Conservation (phyloP, 2,113 vertebrate genomes). For the Gopherus evgoodei region DNA sequence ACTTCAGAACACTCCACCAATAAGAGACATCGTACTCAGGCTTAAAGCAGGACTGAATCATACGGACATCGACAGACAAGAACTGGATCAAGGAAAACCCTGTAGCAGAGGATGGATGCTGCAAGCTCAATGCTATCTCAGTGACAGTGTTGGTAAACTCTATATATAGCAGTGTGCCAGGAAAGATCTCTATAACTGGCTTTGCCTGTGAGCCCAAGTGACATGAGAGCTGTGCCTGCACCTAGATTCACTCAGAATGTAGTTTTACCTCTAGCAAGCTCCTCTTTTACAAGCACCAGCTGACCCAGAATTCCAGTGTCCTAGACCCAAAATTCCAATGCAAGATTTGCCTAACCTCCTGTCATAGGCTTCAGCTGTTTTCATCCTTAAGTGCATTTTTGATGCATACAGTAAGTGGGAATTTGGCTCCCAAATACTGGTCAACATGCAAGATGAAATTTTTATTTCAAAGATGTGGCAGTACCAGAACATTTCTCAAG, state of each 20-base stretch:
- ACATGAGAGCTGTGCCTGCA: background rate
- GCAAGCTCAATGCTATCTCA: background rate
- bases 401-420: background rate
- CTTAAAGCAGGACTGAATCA: constrained; percentile 21
- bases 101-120: background rate
- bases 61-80: background rate
- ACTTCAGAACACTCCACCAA: constrained; percentile 45
- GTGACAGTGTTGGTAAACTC: background rate
- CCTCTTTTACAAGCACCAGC: background rate
- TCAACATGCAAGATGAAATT: constrained; percentile 7
- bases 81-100: constrained; percentile 6
- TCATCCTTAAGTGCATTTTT: background rate
- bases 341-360: background rate
- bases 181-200: background rate
- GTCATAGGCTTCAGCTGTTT: background rate
- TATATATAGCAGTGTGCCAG: background rate
- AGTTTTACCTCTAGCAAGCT: background rate
- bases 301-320: background rate
- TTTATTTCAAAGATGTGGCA: constrained; percentile 1
- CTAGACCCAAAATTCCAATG: background rate
- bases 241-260: background rate
- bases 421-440: constrained; percentile 9
- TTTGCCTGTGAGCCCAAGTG: background rate
- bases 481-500: background rate
- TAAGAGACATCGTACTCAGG: constrained; percentile 50